Conservation (phyloP, 2,888 invertebrate species). For the Lasiommata megera region DNA sequence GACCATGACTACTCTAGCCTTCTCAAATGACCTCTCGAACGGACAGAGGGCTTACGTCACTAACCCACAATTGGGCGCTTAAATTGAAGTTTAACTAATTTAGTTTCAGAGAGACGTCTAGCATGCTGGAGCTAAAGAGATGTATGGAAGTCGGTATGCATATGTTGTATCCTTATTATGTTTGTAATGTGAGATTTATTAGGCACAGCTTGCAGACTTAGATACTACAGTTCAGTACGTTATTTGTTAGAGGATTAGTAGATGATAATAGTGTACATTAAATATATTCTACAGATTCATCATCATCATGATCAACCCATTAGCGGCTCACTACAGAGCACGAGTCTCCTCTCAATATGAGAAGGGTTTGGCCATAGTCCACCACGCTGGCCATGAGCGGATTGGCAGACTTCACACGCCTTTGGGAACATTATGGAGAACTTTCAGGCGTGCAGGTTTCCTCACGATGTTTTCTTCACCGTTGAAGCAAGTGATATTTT, state of each 20-base stretch:
- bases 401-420: too few relatives aligned
- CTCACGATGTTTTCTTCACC: too few relatives aligned
- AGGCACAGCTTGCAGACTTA: not conserved
- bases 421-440: too few relatives aligned
- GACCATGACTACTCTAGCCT: not conserved
- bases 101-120: not conserved
- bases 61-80: not conserved
- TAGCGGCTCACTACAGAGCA: too few relatives aligned
- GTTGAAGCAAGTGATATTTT: too few relatives aligned
- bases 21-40: not conserved
- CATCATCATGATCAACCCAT: too few relatives aligned
- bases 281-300: not conserved
- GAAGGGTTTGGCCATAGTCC: too few relatives aligned
- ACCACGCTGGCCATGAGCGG: too few relatives aligned
- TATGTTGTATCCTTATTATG: constrained; percentile 11
- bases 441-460: too few relatives aligned
- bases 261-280: not conserved
- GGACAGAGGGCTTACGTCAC: not conserved
- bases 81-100: constrained; percentile 12
- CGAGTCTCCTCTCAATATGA: too few relatives aligned
- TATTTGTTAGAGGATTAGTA: not conserved
- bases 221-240: not conserved
- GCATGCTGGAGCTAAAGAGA: not conserved
- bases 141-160: not conserved
- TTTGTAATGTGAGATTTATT: constrained; percentile 12